Conservation (phyloP, 2,797 vertebrate genomes). For the Rhynchonycteris naso region DNA sequence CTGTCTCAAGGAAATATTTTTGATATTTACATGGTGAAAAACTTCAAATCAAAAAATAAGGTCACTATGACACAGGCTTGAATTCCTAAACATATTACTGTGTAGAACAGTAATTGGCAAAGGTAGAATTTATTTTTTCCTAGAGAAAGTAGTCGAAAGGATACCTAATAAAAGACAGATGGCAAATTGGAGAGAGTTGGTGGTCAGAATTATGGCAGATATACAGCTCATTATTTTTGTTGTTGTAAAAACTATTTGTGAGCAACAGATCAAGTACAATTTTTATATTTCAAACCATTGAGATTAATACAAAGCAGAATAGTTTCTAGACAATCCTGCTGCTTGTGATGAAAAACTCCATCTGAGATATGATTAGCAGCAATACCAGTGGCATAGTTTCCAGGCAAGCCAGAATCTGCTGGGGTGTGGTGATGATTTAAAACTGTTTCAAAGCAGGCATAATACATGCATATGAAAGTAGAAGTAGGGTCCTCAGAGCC, state of each 20-base stretch:
- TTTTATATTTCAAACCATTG: conserved; percentile 50
- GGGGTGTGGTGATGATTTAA: background rate
- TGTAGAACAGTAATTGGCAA: conserved; percentile 41
- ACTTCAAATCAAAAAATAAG: conserved; percentile 66
- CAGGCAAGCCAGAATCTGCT: background rate
- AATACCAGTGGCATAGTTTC: background rate
- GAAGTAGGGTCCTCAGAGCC: background rate
- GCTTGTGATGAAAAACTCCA: background rate
- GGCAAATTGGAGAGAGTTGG: conserved; percentile 12
- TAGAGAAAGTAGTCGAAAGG: conserved; percentile 56
- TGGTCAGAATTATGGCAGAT: conserved; percentile 55
- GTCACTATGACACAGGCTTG: background rate
- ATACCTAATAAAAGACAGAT: conserved; percentile 70
- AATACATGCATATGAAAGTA: background rate
- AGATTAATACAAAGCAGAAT: conserved; percentile 47
- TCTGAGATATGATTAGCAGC: background rate
- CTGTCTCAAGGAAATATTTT: conserved; percentile 75
- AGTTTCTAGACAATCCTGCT: background rate
- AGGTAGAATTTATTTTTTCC: background rate
- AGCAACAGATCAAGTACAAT: conserved; percentile 41
- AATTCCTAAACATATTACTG: conserved; percentile 49
- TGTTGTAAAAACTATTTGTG: conserved; percentile 64
- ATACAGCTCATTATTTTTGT: conserved; percentile 31
- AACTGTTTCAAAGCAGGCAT: conserved; percentile 26
- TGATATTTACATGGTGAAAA: conserved; percentile 66